Conservation (phyloP, 1,140 invertebrate genomes). For the Eufriesea mexicana region DNA sequence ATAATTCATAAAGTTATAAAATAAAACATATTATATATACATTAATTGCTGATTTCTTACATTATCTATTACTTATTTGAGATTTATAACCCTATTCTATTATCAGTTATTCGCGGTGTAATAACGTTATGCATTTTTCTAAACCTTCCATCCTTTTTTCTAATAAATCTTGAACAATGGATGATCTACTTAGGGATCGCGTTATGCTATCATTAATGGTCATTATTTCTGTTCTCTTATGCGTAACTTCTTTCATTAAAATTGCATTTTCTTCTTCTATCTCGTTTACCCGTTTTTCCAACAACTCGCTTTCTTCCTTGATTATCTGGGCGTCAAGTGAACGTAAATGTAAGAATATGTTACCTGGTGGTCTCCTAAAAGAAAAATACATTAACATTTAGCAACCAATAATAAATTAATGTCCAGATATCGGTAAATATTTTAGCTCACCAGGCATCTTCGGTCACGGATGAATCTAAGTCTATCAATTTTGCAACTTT, state of each 20-base stretch:
- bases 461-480: slow-evolving; percentile 38
- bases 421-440: not conserved
- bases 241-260: slow-evolving; percentile 56
- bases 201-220: slow-evolving; percentile 27
- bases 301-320: slow-evolving; percentile 54
- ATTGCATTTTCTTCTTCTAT: slow-evolving; percentile 68
- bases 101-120: slow-evolving; percentile 8
- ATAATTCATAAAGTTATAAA: not conserved
- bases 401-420: slow-evolving; percentile 6
- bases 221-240: slow-evolving; percentile 56
- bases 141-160: slow-evolving; percentile 30
- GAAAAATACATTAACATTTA: slow-evolving; percentile 28
- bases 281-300: slow-evolving; percentile 58
- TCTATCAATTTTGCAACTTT: slow-evolving; percentile 61
- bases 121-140: slow-evolving; percentile 14
- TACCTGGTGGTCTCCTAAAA: slow-evolving; percentile 75
- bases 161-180: slow-evolving; percentile 27
- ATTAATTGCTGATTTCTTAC: not conserved
- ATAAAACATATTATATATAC: not conserved
- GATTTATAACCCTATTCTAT: slow-evolving; percentile 15
- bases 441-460: slow-evolving; percentile 65
- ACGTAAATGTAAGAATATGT: slow-evolving; percentile 70
- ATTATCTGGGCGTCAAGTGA: slow-evolving; percentile 69
- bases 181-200: slow-evolving; percentile 8
- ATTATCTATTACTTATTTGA: not conserved